A percentile compares a stretch with the other conserved stretches of the same genome.
phyloP scores from a whole-genome alignment of 2,113 vertebrate genomes.

The Ciconia stormi region DNA sequence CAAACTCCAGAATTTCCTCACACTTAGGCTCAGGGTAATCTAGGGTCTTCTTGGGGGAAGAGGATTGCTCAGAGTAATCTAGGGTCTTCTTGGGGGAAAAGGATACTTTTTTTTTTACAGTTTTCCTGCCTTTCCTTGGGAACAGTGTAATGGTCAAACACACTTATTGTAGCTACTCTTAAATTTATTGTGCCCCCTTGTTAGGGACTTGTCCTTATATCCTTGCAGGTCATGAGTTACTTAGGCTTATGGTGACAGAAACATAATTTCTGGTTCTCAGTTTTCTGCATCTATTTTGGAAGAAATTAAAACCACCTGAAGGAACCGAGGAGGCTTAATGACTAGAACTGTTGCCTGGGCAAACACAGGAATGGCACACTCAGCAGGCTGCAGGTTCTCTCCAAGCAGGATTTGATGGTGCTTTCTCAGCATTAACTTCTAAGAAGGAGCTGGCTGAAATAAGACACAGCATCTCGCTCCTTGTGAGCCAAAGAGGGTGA shows the following conservation, averaged over 20 bases:
- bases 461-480: not conserved
- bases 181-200: too few relatives aligned
- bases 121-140: not conserved
- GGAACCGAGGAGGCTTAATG: not conserved
- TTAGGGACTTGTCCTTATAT: not conserved
- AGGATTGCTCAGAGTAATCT: not conserved
- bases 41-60: not conserved
- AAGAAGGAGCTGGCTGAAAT: not conserved
- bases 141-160: too few relatives aligned
- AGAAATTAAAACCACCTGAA: not conserved
- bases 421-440: not conserved
- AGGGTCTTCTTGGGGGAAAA: not conserved
- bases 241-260: not conserved
- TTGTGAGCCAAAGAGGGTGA: not conserved
- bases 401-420: not conserved
- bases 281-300: not conserved
- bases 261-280: not conserved
- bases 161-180: not conserved
- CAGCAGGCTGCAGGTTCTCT: not conserved
- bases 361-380: not conserved
- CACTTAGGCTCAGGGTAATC: not conserved
- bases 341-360: not conserved
- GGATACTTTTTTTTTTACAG: not conserved
- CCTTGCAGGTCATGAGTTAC: not conserved
- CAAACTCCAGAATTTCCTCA: not conserved